Evolutionary conservation across 1,140 invertebrate genomes (phyloP), one percentile per base, ranked within the genome.

Genomic region (Ephestia elutella): DNA sequence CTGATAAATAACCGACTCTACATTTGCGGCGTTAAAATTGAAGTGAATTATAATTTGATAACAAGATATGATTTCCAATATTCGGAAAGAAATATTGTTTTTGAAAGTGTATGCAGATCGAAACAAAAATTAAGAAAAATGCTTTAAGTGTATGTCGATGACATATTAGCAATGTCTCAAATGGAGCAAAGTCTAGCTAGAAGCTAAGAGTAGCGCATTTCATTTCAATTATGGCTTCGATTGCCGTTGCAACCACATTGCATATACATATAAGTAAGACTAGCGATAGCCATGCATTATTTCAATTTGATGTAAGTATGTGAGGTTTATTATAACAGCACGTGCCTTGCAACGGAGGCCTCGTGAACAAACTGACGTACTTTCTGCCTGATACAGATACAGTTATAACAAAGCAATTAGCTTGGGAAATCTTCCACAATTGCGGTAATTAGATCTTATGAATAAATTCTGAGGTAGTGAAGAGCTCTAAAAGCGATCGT

Each of bases 321-420:
- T 32, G 9, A 56, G 28, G 54, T 49, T 57, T 66, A 62, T 53
- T 63, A 54, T 54, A 35, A 25, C 57, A 49, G 54, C 67, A 70
- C 68, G 65, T 70, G 64, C 50, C 60, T 2, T n/a, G 10, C 28
- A 44, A 59, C 25, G 19, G 49, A 55, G 55, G 57, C 62, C 62
- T 62, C 59, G 57, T 68, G 60, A 56, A 57, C 56, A 53, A 57
- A 59, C 32, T 9, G 25, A 54, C 49, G 38, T 54, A 25, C 57
- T 28, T 54, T 58, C 49, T 32, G 30, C 30, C 8, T 44, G 38
- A 15, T 44, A 44, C 13, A 44, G 38, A 44, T 44, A 44, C n/a
- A 4, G 13, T 15, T 44, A 44, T 44, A 44, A 44, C 38, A 44
- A 44, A 44, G n/a, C n/a, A 44, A 44, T 15, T 44, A 44, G 38